Base-by-base conservation (phyloP, 2,888 invertebrate species). In the Aspidapion aeneum region DNA sequence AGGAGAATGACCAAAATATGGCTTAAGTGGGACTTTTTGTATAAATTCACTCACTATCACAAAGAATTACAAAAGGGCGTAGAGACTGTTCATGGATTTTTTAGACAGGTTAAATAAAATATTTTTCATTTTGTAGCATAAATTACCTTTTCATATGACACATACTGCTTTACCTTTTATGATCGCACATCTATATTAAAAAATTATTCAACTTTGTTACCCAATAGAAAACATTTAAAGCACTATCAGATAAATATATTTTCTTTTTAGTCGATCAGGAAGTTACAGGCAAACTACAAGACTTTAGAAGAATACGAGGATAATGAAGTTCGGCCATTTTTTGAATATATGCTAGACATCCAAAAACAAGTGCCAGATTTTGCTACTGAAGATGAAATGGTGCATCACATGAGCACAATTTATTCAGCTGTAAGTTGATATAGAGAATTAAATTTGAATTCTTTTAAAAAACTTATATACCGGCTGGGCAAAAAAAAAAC, bases 1-100 rank as follows among this genome's bases (percentile, higher is more conserved):
- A 66, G 70, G n/a, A 66, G 73, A 57, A 72, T 73, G n/a, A 63
- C 69, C 16, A 74, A 74, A 67, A 65, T 70, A 7, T 74, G 73
- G 72, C 56, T 73, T 1, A 71, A 73, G 61, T 60, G 65, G 12
- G 73, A 73, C 1, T 68, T 66, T 55, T 57, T 73, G 21, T 72
- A 68, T 51, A 62, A 50, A 62, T 59, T 70, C 7, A 69, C 70
- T 1, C 50, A 51, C 16, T 70, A 67, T 55, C 69, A 63, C 54
- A 65, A 57, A 55, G 66, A 70, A 58, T 65, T 70, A 20, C 64
- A 66, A 54, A 54, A 64, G 16, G 67, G 66, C 1, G 69, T 67
- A 58, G 55, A 61, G 20, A 22, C 68, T 19, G 55, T 73, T 5
- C 68, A 71, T 55, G 68, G 66, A 60, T 71, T 72, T 63, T 67